Percentiles rank a stretch among this genome's conserved stretches.
Conservation (phyloP, 2,888 invertebrate genomes). For the Pomacea canaliculata region DNA sequence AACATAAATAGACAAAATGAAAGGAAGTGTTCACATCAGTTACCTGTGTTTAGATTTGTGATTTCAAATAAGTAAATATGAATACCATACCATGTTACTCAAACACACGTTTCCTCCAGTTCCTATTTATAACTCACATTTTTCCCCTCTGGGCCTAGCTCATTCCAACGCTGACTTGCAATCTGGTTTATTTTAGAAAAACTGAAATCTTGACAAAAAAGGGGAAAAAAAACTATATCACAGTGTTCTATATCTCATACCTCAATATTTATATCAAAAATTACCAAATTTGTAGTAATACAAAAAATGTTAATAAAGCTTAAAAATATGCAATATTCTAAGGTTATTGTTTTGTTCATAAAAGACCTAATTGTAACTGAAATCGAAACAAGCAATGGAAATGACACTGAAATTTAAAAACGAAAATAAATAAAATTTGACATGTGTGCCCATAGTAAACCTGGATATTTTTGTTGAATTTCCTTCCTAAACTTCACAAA, state of each 20-base stretch:
- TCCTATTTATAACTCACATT: constrained; percentile 31
- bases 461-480: constrained; percentile 34
- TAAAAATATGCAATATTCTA: too few species aligned
- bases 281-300: too few species aligned
- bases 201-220: neutral
- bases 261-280: too few species aligned
- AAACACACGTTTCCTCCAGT: neutral
- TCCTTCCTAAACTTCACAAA: constrained; percentile 32
- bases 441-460: constrained; percentile 10
- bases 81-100: too few species aligned
- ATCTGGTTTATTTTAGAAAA: constrained; percentile 3
- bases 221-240: neutral
- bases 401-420: too few species aligned
- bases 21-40: too few species aligned
- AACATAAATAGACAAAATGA: too few species aligned
- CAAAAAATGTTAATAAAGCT: too few species aligned
- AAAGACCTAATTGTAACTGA: neutral
- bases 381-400: too few species aligned
- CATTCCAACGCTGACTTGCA: constrained; percentile 33
- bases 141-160: constrained; percentile 35
- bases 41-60: too few species aligned
- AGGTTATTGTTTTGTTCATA: neutral
- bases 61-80: too few species aligned
- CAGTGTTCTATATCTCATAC: neutral
- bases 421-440: too few species aligned